phyloP scores from a whole-genome alignment of 2,797 vertebrate genomes.

The Trematomus bernacchii region DNA sequence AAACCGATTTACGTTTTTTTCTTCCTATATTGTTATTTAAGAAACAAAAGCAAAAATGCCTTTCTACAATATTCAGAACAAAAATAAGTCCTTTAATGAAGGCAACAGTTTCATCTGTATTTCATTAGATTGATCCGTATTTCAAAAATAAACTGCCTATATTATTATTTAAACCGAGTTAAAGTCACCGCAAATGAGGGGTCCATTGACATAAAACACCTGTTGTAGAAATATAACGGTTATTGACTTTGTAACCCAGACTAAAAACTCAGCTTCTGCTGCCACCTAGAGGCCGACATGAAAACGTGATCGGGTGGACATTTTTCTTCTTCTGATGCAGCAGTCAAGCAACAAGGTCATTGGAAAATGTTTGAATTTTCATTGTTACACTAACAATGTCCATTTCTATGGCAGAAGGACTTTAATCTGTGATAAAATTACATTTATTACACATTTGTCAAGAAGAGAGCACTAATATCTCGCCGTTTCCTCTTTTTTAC shows the following conservation, averaged over 20 bases:
- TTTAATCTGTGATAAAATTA: neutral
- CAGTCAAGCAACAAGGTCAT: conserved; percentile 35
- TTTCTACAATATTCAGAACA: neutral
- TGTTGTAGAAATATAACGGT: neutral
- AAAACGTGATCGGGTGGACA: conserved; percentile 8
- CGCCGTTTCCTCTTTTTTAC: neutral
- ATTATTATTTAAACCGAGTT: neutral
- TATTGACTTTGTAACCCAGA: neutral
- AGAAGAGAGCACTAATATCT: too few species aligned
- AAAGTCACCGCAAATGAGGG: neutral
- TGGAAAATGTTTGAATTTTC: neutral
- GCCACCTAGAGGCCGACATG: conserved; percentile 41
- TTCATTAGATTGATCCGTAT: neutral
- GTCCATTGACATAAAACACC: neutral
- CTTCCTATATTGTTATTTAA: too few species aligned
- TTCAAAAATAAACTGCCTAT: neutral
- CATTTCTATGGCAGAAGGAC: fast-evolving
- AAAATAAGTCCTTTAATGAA: neutral
- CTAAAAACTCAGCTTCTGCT: conserved; percentile 5
- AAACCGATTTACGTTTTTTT: neutral
- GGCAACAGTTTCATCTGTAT: neutral
- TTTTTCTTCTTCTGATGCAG: conserved; percentile 1
- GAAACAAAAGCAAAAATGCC: neutral
- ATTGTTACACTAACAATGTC: too few species aligned
- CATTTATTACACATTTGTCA: neutral